Conservation (phyloP, 1,140 invertebrate genomes). For the Gyrodactylus bullatarudis region DNA sequence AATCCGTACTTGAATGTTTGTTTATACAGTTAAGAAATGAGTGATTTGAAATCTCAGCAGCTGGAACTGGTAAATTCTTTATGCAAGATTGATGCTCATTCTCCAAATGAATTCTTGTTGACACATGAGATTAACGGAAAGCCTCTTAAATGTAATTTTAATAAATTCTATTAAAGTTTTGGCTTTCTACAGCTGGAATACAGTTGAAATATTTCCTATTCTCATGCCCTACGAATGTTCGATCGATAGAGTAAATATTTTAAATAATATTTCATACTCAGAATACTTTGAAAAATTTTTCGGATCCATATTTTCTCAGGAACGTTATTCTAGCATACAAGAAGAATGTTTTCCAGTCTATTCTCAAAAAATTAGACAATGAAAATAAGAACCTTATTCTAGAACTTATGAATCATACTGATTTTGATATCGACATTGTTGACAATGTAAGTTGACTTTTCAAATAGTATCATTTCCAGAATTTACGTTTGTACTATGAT, state of each 20-base stretch:
- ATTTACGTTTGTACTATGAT: too few relatives aligned
- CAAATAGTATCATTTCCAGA: neutral
- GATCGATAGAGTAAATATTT: too few relatives aligned
- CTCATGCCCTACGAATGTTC: too few relatives aligned
- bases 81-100: neutral
- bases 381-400: neutral
- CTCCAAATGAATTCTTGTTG: neutral
- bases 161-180: neutral
- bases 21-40: neutral
- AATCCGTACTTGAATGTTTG: too few relatives aligned
- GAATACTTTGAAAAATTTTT: too few relatives aligned
- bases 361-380: too few relatives aligned
- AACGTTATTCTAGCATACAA: neutral
- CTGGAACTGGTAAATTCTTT: neutral
- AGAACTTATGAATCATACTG: neutral
- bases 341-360: neutral
- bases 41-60: neutral
- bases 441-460: neutral
- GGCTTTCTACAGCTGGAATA: neutral
- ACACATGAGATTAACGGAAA: neutral
- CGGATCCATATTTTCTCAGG: neutral
- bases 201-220: neutral
- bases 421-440: neutral
- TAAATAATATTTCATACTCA: neutral
- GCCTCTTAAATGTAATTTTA: neutral